A percentile compares a stretch with the other conserved stretches of the same genome.
Conservation (phyloP, 1,140 invertebrate species). For the Heterodera carotae region DNA sequence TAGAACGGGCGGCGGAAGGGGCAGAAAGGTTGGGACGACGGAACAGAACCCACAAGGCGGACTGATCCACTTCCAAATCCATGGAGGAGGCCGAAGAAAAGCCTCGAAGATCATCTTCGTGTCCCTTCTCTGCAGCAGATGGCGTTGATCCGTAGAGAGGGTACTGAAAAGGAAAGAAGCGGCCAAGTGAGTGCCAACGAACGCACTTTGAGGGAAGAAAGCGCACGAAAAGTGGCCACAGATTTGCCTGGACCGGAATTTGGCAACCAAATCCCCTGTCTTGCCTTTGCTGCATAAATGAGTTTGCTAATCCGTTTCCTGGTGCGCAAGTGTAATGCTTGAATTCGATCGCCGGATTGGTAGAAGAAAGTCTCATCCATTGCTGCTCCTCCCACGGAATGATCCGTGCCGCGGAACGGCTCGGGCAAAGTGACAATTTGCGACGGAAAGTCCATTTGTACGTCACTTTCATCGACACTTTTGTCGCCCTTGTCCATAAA, state of each 20-base stretch:
- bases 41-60: constrained; percentile 33
- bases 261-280: no score
- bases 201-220: background rate
- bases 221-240: no score
- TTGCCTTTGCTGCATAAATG: constrained; percentile 41
- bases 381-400: constrained; percentile 29
- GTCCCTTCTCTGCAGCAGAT: background rate
- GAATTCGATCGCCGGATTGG: constrained; percentile 26
- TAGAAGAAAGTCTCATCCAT: constrained; percentile 36
- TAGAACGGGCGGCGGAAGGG: background rate
- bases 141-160: constrained; percentile 2
- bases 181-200: background rate
- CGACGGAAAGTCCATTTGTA: constrained; percentile 34
- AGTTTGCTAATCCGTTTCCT: constrained; percentile 34
- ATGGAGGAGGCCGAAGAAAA: constrained; percentile 15
- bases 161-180: background rate
- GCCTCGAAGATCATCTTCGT: no score
- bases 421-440: constrained; percentile 31
- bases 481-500: background rate
- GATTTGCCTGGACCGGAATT: no score
- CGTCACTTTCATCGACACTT: background rate
- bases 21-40: constrained; percentile 6
- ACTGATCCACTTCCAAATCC: constrained; percentile 36
- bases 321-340: constrained; percentile 31
- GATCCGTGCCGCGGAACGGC: constrained; percentile 41